Evolutionary conservation across 2,888 invertebrate species (phyloP).

Genomic region (Apoda limacodes): DNA sequence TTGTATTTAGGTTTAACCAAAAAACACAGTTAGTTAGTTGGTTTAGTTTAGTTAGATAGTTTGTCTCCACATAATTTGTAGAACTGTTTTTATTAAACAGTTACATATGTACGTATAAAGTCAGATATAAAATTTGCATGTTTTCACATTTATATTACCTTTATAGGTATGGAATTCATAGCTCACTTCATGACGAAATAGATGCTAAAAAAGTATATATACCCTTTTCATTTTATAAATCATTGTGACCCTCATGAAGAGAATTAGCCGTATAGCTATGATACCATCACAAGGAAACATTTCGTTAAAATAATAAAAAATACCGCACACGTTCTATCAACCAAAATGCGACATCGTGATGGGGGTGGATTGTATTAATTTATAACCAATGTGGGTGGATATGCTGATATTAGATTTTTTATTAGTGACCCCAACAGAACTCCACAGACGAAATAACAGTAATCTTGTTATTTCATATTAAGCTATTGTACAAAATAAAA

Average conservation of each 20-base stretch:
- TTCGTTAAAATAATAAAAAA: constrained; percentile 58
- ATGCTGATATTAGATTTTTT: constrained; percentile 59
- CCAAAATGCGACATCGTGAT: constrained; percentile 59
- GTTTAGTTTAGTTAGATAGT: constrained; percentile 12
- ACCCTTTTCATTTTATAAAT: constrained; percentile 45
- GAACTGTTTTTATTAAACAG: too few species aligned
- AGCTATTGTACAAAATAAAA: constrained; percentile 39
- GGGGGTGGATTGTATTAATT: constrained; percentile 67
- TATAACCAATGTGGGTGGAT: constrained; percentile 69
- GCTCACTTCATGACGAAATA: too few species aligned
- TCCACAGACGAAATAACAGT: constrained; percentile 41
- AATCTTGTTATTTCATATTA: constrained; percentile 51
- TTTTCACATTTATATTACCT: too few species aligned
- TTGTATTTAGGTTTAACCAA: too few species aligned
- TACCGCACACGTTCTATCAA: constrained; percentile 64
- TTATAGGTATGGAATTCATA: too few species aligned
- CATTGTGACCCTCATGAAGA: constrained; percentile 44
- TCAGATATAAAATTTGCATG: too few species aligned
- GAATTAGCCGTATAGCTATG: constrained; percentile 45
- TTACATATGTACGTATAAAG: too few species aligned
- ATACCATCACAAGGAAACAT: constrained; percentile 40
- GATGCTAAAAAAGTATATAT: constrained; percentile 26
- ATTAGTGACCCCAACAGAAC: constrained; percentile 40
- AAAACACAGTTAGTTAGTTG: constrained; percentile 11
- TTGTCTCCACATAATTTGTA: too few species aligned